phyloP scores from a whole-genome alignment of 2,797 vertebrate species.

The Chlorospingus flavigularis region DNA sequence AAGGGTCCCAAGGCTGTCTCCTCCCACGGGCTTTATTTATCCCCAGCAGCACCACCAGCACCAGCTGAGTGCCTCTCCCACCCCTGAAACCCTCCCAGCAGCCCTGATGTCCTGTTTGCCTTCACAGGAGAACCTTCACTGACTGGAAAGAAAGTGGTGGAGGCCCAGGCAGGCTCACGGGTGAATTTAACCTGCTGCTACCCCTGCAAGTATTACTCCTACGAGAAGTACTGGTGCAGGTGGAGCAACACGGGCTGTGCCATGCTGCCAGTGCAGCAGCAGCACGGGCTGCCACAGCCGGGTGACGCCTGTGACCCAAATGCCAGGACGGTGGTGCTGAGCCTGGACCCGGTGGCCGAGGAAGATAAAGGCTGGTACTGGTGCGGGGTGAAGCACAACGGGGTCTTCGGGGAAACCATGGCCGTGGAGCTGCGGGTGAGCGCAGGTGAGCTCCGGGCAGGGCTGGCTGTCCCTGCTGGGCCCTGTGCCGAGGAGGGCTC shows the following conservation, averaged over 20 bases:
- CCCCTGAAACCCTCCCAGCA: background rate
- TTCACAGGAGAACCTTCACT: conserved; percentile 56
- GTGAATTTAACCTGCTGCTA: conserved; percentile 62
- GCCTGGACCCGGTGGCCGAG: background rate
- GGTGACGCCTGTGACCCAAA: background rate
- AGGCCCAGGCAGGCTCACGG: background rate
- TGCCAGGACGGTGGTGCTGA: conserved; percentile 8
- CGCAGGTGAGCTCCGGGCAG: background rate
- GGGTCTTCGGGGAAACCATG: conserved; percentile 1
- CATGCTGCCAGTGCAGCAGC: background rate
- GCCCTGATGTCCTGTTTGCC: background rate
- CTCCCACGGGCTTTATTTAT: background rate
- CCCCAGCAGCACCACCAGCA: background rate
- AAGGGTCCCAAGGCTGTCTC: too few species aligned
- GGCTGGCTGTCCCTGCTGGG: too few species aligned
- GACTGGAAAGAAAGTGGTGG: background rate
- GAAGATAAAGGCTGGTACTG: conserved; percentile 75
- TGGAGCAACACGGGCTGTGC: conserved; percentile 53
- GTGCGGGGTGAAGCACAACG: conserved; percentile 67
- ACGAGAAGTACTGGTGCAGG: conserved; percentile 77
- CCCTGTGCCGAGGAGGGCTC: too few species aligned
- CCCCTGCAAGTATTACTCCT: conserved; percentile 60
- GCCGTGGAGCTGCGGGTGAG: conserved; percentile 48
- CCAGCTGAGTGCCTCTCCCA: background rate
- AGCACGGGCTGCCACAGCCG: background rate